Base-by-base conservation (phyloP, 2,888 invertebrate genomes). In the Dryobotodes eremita region DNA sequence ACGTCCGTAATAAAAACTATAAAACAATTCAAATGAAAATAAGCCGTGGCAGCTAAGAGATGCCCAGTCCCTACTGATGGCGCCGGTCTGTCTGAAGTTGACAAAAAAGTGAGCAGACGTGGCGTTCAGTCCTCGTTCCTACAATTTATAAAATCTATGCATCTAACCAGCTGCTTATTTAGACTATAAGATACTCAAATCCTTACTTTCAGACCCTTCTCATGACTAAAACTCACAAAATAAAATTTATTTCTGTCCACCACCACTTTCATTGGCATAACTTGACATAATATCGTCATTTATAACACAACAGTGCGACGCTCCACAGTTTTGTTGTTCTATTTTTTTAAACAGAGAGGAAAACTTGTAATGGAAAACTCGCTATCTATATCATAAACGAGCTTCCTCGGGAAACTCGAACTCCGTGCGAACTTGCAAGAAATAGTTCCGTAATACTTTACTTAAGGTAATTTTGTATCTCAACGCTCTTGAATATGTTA, bases 321-420 rank as follows among this genome's bases (percentile, higher is more conserved):
- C 55, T 72, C 36, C 46, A 59, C 57, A 59, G 17, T 53, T 79
- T 71, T 20, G 15, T 71, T 79, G 23, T 59, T 61, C 42, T 7
- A 59, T 70, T 85, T 71, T 84, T 82, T 80, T 61, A 79, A 26
- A 65, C 55, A 70, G 55, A 17, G 48, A 62, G 65, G 59, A 50
- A 85, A 82, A 82, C 80, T 82, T 85, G 50, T 82, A 80, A 74
- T 82, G 80, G 85, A 82, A 84, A 82, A 65, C 59, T 73, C 55
- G 42, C 70, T 80, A 74, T 71, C 69, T 84, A 70, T 70, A 61
- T 65, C 80, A 69, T 84, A 80, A 80, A 70, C 80, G 80, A 79
- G 72, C 59, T 84, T 65, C 62, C 20, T 62, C 55, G 59, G 69
- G 57, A 68, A 79, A 84, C 72, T 70, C 53, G 13, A 73, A 79